Conservation (phyloP, 1,140 invertebrate genomes). For the Caenorhabditis tropicalis region DNA sequence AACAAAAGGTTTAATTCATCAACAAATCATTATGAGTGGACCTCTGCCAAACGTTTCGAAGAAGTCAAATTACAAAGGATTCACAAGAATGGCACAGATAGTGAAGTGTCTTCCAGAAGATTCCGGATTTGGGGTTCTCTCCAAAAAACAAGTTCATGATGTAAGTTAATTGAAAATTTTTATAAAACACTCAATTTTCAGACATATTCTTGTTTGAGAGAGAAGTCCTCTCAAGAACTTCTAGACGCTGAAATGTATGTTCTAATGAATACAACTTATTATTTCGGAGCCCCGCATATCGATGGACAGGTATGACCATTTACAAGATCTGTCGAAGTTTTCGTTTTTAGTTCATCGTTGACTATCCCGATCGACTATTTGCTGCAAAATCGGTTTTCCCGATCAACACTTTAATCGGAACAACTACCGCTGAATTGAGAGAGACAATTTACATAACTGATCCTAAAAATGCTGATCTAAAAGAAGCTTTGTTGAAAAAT, state of each 20-base stretch:
- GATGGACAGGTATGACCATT: conserved; percentile 3
- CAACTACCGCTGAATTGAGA: neutral
- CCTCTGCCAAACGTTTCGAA: neutral
- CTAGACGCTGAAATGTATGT: neutral
- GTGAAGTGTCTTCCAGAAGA: neutral
- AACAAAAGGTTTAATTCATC: neutral
- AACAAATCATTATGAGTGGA: conserved; percentile 9
- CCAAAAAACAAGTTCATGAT: neutral
- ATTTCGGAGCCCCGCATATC: neutral
- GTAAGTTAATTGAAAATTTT: too few species aligned
- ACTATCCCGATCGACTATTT: neutral
- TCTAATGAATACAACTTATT: neutral
- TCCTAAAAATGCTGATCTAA: neutral
- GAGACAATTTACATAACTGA: neutral
- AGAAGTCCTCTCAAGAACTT: neutral
- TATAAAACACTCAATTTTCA: neutral
- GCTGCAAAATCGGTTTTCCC: neutral
- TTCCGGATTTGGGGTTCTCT: neutral
- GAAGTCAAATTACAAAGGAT: neutral
- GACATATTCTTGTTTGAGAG: neutral
- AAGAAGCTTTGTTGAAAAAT: neutral
- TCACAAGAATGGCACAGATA: neutral
- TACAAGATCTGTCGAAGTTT: too few species aligned
- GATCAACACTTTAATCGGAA: neutral
- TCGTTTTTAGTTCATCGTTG: neutral